Evolutionary conservation across 2,888 invertebrate genomes (phyloP).

Genomic region (Ptychoptera contaminata): DNA sequence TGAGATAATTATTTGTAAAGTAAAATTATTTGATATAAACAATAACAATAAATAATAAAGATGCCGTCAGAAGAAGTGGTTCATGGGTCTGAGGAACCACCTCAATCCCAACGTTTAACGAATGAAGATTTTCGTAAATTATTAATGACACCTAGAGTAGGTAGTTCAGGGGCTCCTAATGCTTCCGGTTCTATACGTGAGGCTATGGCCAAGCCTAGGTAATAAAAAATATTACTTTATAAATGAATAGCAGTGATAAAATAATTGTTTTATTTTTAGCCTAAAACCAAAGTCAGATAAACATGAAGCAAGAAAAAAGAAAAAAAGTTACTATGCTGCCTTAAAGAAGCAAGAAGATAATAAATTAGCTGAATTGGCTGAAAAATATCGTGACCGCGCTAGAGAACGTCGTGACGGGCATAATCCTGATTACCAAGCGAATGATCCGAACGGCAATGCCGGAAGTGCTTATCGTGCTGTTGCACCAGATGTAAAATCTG

Average conservation of each 20-base stretch:
- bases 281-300: slow-evolving; percentile 38
- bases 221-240: slow-evolving; percentile 9
- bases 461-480: slow-evolving; percentile 56
- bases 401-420: slow-evolving; percentile 78
- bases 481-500: slow-evolving; percentile 88
- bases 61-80: slow-evolving; percentile 15
- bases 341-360: slow-evolving; percentile 91
- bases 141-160: slow-evolving; percentile 83
- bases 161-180: slow-evolving; percentile 34
- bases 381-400: slow-evolving; percentile 84
- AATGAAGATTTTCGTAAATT: slow-evolving; percentile 96
- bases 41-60: no score
- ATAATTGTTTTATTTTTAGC: no score
- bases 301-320: slow-evolving; percentile 74
- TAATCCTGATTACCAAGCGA: slow-evolving; percentile 62
- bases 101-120: slow-evolving; percentile 67
- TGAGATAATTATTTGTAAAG: no score
- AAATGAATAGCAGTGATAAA: background rate
- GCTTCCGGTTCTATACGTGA: slow-evolving; percentile 45
- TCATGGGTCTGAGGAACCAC: slow-evolving; percentile 39
- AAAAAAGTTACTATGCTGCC: slow-evolving; percentile 88
- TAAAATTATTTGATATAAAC: no score
- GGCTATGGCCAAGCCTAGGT: slow-evolving; percentile 49
- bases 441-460: slow-evolving; percentile 52
- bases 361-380: slow-evolving; percentile 82